Evolutionary conservation across 2,797 vertebrate species (phyloP).

Genomic region (Acanthiza pusilla): DNA sequence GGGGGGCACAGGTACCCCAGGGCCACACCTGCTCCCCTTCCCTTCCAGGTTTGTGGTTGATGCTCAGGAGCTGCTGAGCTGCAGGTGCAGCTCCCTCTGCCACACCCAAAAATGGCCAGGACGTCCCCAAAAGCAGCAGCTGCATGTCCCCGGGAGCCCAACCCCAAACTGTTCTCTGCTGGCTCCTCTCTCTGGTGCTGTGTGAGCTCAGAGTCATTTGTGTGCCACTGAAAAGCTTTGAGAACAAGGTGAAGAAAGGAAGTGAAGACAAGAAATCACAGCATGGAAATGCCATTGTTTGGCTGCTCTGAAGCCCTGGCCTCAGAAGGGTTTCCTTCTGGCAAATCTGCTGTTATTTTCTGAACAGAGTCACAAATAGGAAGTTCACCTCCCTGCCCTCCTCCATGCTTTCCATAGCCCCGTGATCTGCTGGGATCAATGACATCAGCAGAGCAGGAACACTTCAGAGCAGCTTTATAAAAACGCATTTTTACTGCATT

Average conservation of each 20-base stretch:
- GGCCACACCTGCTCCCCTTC: not conserved
- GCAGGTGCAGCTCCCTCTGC: no score
- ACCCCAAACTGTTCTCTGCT: not conserved
- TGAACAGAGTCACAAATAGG: not conserved
- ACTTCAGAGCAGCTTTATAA: not conserved
- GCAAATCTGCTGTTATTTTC: not conserved
- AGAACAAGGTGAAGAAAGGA: no score
- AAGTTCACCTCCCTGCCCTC: not conserved
- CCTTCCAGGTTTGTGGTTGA: not conserved
- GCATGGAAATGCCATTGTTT: not conserved
- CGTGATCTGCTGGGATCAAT: not conserved
- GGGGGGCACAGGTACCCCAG: not conserved
- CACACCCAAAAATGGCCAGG: no score
- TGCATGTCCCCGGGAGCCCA: not conserved
- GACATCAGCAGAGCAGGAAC: not conserved
- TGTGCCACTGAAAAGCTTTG: not conserved
- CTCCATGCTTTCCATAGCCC: not conserved
- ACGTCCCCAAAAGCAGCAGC: not conserved
- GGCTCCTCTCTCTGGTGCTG: not conserved
- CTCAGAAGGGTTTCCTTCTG: not conserved
- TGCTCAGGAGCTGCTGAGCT: rapidly evolving
- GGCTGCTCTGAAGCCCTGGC: not conserved
- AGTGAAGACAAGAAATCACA: not conserved
- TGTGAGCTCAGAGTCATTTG: not conserved
- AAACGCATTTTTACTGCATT: not conserved